Percentiles rank a stretch among this genome's conserved stretches.
Evolutionary conservation across 2,113 vertebrate genomes (phyloP).

Genomic region (Vimba vimba): DNA sequence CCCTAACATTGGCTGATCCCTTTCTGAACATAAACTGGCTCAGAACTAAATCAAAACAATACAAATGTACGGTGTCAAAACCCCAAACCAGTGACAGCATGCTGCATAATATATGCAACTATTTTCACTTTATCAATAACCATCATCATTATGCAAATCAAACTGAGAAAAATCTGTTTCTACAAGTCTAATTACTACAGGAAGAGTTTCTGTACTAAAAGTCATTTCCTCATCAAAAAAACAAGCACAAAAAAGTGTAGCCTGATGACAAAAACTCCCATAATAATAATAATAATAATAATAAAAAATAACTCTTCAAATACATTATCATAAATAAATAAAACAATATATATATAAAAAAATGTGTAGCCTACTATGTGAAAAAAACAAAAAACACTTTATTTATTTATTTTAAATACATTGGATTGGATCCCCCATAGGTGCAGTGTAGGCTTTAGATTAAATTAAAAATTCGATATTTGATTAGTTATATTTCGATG

Average conservation of each 20-base stretch:
- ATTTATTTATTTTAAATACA: no score
- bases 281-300: neutral
- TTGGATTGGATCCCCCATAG: neutral
- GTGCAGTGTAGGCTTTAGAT: neutral
- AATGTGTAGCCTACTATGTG: no score
- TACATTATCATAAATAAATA: no score
- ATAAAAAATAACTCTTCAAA: neutral
- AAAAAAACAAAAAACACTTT: no score
- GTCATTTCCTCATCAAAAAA: neutral
- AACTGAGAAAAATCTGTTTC: neutral
- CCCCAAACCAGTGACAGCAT: neutral
- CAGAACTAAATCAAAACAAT: neutral
- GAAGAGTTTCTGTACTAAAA: neutral
- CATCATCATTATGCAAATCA: neutral
- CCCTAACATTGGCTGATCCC: neutral
- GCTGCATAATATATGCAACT: neutral
- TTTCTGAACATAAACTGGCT: neutral
- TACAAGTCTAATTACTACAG: neutral
- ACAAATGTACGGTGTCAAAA: neutral
- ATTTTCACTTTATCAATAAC: neutral
- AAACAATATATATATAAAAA: neutral
- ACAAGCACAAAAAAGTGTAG: neutral
- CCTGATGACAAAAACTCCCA: neutral
- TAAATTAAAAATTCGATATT: neutral
- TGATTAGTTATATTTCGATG: no score